Conservation (phyloP, 2,888 invertebrate species). For the Catocala fraxini region DNA sequence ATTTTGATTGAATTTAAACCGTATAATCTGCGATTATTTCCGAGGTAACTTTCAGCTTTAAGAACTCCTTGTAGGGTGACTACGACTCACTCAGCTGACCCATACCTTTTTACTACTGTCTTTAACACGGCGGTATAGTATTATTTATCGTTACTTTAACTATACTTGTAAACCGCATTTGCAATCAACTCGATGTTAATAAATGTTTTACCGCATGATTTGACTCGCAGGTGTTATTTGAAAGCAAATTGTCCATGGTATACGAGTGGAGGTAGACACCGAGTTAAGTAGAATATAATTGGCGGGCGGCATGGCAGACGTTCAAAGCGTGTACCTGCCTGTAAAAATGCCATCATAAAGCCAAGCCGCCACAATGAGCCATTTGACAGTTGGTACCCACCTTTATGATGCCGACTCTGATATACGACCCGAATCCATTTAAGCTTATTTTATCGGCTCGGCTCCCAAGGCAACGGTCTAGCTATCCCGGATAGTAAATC, state of each 20-base stretch:
- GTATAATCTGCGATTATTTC: constrained; percentile 48
- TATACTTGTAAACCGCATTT: constrained; percentile 3
- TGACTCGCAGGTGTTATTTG: constrained; percentile 47
- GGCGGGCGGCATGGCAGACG: constrained; percentile 79
- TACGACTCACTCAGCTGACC: constrained; percentile 26
- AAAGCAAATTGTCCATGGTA: constrained; percentile 52
- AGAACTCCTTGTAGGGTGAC: constrained; percentile 49
- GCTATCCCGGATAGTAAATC: constrained; percentile 77
- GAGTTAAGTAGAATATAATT: constrained; percentile 86
- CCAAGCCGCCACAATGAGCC: constrained; percentile 82
- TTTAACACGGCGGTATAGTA: constrained; percentile 19
- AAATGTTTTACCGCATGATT: constrained; percentile 50
- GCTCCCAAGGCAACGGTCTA: constrained; percentile 76
- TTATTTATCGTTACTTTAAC: constrained; percentile 16
- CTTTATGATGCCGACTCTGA: constrained; percentile 85
- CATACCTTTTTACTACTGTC: constrained; percentile 27
- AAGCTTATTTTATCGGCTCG: constrained; percentile 85
- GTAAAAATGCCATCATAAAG: constrained; percentile 87
- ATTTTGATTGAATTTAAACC: constrained; percentile 27
- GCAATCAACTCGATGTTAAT: constrained; percentile 26
- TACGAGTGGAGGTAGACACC: constrained; percentile 61
- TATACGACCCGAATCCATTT: constrained; percentile 81
- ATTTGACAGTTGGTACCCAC: constrained; percentile 85
- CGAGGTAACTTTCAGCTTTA: constrained; percentile 39
- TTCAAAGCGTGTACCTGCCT: constrained; percentile 84